Percentiles rank a stretch among this genome's conserved stretches.
Conservation (phyloP, 2,888 invertebrate genomes). For the Sesamia inferens region DNA sequence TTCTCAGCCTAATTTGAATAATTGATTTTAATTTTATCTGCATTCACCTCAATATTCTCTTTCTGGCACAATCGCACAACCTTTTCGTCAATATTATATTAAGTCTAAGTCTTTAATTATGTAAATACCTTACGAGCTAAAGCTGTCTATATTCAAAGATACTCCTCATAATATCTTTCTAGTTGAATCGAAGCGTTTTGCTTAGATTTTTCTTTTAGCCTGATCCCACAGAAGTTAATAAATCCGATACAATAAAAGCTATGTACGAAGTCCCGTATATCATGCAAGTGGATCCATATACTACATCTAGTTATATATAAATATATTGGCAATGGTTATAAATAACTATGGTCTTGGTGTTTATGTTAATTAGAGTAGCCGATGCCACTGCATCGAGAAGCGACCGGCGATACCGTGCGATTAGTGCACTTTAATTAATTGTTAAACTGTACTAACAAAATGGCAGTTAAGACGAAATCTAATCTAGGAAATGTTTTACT, state of each 20-base stretch:
- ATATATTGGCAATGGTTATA: constrained; percentile 73
- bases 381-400: constrained; percentile 79
- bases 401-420: constrained; percentile 59
- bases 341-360: constrained; percentile 80
- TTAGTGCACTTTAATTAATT: constrained; percentile 58
- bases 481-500: constrained; percentile 48
- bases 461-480: constrained; percentile 44
- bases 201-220: not conserved
- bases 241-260: constrained; percentile 42
- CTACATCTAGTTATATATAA: constrained; percentile 67
- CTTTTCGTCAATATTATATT: not conserved
- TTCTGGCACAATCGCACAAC: not conserved
- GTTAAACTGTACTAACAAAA: constrained; percentile 47
- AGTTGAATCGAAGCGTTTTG: not conserved
- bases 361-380: constrained; percentile 87
- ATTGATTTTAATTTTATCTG: too few relatives aligned
- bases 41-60: not conserved
- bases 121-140: too few relatives aligned
- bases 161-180: too few relatives aligned
- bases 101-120: too few relatives aligned
- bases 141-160: not conserved
- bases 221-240: constrained; percentile 5
- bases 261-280: constrained; percentile 39
- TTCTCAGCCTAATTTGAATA: too few relatives aligned
- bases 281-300: constrained; percentile 52